Evolutionary conservation across 2,113 vertebrate genomes (phyloP).

Genomic region (Narcine bancroftii): DNA sequence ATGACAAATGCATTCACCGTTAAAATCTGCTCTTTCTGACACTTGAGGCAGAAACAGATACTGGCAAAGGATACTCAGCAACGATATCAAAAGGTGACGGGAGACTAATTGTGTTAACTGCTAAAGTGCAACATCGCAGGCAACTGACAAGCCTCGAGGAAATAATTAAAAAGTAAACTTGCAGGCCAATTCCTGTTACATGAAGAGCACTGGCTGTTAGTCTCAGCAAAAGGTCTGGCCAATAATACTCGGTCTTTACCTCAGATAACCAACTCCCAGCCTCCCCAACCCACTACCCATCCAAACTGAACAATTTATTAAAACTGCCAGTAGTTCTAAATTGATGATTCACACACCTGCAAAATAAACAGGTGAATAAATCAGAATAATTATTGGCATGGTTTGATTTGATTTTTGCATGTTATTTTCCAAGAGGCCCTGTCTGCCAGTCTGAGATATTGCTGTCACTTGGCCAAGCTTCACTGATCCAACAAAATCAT

Average conservation of each 20-base stretch:
- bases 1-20: background rate
- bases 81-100: background rate
- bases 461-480: background rate
- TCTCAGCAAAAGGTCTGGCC: background rate
- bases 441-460: background rate
- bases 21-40: background rate
- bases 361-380: background rate
- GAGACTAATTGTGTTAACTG: background rate
- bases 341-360: background rate
- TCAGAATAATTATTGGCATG: background rate
- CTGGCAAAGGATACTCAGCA: background rate
- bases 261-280: too few species aligned
- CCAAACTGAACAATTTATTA: background rate
- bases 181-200: background rate
- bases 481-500: conserved; percentile 2
- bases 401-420: background rate
- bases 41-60: background rate
- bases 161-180: background rate
- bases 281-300: background rate
- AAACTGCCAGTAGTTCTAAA: background rate
- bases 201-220: background rate
- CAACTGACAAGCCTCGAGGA: background rate
- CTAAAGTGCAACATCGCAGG: background rate
- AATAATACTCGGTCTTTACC: too few species aligned
- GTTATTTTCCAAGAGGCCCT: background rate